Base-by-base conservation (phyloP, 2,797 vertebrate genomes). In the Ptychobarbus kaznakovi region DNA sequence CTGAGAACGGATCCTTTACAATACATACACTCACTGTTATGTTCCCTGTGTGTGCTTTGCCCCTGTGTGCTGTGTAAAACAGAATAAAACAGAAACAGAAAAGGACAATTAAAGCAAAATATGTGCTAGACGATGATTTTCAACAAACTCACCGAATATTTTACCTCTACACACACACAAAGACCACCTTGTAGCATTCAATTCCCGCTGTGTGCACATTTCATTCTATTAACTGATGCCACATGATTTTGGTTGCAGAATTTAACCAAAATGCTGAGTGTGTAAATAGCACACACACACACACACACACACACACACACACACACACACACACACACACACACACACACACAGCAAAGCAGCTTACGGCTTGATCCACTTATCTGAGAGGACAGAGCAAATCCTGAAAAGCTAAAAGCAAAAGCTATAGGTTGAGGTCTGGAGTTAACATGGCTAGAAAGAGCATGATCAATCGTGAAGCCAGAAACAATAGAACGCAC, bases 311-410 rank as follows among this genome's bases (percentile, higher is more conserved):
- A 80, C 83, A 82, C 28, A 70, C 40, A 51, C 68, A 58, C 73
- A 66, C 44, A 80, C 61, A 77, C 77, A 53, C 72, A 72, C 69
- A 83, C 76, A 56, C 70, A 75, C 53, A 66, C 84, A 69, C 61
- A 65, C 28, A 84, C 22, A 82, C 58, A 40, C 66, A 85, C 77
- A 86, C 70, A 77, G 81, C 49, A 89, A 88, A 90, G 84, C 84
- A 82, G 86, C 85, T 91, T 91, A 88, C 15, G 85, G 72, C 87
- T 86, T 86, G 86, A 93, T 89, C 88, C 85, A 90, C 83, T 90
- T 90, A 91, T 90, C 83, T 87, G 72, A 74, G 81, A 88, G 84
- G 85, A 86, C 88, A 92, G 87, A 87, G 87, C 76, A 84, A 90
- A 90, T 88, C 87, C 77, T 85, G 63, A 90, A 91, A 88, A 63